phyloP scores from a whole-genome alignment of 2,888 invertebrate genomes.

The Tupiocoris notatus region DNA sequence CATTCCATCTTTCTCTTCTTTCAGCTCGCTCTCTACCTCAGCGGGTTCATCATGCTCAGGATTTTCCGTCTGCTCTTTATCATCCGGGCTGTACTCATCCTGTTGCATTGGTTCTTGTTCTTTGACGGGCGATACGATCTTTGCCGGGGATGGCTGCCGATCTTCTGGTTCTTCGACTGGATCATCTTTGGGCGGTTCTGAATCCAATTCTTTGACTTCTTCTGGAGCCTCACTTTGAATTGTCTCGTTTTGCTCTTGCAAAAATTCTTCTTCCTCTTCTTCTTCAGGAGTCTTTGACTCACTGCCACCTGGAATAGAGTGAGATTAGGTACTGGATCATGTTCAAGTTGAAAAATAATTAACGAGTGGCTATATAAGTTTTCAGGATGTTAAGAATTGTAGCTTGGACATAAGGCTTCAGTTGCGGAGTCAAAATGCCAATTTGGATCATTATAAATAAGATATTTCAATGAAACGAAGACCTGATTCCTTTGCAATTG shows the following conservation, averaged over 20 bases:
- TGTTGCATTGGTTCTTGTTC: not conserved
- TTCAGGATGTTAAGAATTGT: too few relatives aligned
- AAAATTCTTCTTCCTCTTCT: slow-evolving; percentile 39
- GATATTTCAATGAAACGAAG: too few relatives aligned
- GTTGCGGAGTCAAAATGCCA: too few relatives aligned
- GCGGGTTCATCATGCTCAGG: not conserved
- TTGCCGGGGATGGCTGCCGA: not conserved
- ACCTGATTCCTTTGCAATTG: too few relatives aligned
- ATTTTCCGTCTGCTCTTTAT: not conserved
- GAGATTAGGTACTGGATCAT: too few relatives aligned
- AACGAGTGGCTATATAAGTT: too few relatives aligned
- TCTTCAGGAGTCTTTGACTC: slow-evolving; percentile 6
- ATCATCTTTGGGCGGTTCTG: too few relatives aligned
- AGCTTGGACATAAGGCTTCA: too few relatives aligned
- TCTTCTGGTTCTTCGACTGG: too few relatives aligned
- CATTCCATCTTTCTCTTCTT: slow-evolving; percentile 1
- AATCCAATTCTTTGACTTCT: too few relatives aligned
- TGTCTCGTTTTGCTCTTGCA: slow-evolving; percentile 38
- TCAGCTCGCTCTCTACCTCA: not conserved
- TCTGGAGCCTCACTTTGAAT: slow-evolving; percentile 33
- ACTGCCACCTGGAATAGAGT: not conserved
- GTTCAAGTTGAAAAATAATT: too few relatives aligned
- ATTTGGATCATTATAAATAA: too few relatives aligned
- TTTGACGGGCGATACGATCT: not conserved
- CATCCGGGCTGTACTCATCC: not conserved